These are phyloP conservation scores for Trinectes maculatus DNA, from an alignment of 2,113 vertebrate genomes.

Conservation along the genomic window DNA sequence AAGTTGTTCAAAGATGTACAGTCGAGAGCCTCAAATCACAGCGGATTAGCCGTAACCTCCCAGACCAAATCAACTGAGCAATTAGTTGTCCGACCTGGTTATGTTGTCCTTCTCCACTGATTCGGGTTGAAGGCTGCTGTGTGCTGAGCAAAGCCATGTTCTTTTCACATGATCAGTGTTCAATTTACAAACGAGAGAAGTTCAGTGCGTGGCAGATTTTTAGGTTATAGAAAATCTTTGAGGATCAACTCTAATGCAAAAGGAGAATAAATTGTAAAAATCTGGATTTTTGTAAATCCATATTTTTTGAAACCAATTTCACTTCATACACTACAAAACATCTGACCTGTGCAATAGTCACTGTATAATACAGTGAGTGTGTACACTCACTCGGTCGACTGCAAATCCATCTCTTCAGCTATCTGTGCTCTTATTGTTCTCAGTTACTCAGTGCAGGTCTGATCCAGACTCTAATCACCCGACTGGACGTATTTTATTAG, in stretches of 20 bases:
- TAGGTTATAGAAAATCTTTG: conserved; percentile 2
- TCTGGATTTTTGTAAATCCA: too few relatives aligned
- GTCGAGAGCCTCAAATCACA: conserved; percentile 64
- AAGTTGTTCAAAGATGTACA: conserved; percentile 71
- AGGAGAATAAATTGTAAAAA: too few relatives aligned
- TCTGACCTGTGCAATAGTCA: too few relatives aligned
- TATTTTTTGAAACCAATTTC: too few relatives aligned
- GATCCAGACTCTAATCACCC: conserved; percentile 39
- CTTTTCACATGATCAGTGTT: conserved; percentile 7
- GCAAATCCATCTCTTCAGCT: conserved; percentile 49
- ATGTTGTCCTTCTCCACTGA: conserved; percentile 60
- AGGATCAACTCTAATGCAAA: not conserved
- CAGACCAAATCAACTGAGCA: conserved; percentile 55
- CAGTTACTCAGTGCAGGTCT: not conserved
- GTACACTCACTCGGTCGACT: too few relatives aligned
- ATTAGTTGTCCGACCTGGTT: conserved; percentile 61
- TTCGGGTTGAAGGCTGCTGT: conserved; percentile 62
- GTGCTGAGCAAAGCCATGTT: not conserved
- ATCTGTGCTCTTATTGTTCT: conserved; percentile 42
- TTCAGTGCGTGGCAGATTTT: not conserved
- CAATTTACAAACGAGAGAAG: too few relatives aligned
- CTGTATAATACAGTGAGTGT: too few relatives aligned
- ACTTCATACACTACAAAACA: too few relatives aligned
- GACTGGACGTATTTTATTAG: conserved; percentile 41
- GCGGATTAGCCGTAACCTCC: conserved; percentile 67